A percentile compares a stretch with the other conserved stretches of the same genome.
Conservation (phyloP, 2,113 vertebrate species). For the Ciconia stormi region DNA sequence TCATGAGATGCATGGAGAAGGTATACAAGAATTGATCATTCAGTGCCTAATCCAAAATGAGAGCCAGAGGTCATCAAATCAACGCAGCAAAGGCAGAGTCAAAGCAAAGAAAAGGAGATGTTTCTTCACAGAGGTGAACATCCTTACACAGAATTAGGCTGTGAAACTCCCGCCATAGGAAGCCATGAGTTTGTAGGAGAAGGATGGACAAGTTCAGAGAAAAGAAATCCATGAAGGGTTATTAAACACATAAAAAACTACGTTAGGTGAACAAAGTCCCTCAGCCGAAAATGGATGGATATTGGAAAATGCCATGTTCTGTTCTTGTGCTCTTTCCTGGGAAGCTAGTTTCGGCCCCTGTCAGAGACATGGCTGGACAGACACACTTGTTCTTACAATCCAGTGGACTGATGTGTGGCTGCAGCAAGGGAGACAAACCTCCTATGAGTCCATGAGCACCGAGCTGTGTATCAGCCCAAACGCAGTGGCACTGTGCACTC, state of each 20-base stretch:
- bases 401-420: neutral
- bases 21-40: neutral
- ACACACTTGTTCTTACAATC: neutral
- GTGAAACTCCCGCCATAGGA: neutral
- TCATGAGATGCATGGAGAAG: neutral
- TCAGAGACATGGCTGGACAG: neutral
- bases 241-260: neutral
- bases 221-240: neutral
- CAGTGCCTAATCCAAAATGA: neutral
- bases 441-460: neutral
- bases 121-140: neutral
- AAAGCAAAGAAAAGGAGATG: neutral
- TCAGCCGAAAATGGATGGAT: neutral
- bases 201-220: neutral
- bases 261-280: neutral
- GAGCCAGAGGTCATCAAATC: neutral
- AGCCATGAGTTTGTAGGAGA: neutral
- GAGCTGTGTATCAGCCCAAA: neutral
- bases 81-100: neutral
- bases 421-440: neutral
- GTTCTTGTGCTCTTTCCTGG: neutral
- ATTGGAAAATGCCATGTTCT: neutral
- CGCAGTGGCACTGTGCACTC: neutral
- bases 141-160: rapidly evolving
- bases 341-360: neutral